Base-by-base conservation (phyloP, 2,888 invertebrate genomes). In the Dolomedes plantarius region DNA sequence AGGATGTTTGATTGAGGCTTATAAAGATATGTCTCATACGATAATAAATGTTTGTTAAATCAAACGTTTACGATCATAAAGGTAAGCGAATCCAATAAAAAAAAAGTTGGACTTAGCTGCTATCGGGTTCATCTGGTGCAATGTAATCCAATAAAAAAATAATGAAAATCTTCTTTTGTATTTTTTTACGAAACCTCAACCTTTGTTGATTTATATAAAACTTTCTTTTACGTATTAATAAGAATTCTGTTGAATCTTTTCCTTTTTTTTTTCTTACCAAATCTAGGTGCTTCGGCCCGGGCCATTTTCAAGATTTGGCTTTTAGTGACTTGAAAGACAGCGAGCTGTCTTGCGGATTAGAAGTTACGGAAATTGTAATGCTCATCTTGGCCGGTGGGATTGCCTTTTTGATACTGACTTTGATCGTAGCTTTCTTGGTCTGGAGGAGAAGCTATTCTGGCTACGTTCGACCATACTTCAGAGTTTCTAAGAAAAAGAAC, bases 401-500 rank as follows among this genome's bases (percentile, higher is more conserved):
- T 0, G 68, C 46, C 27, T 23, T 75, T 0, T 68, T 86, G 6
- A 68, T 86, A 27, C 16, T 86, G 23, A 64, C 62, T 0, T 9
- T 86, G 46, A 74, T 86, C 5, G 56, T 79, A 0, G 73, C 85
- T 6, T 86, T 86, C 62, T n/a, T 86, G 3, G 7, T 86, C 5
- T 86, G 85, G 85, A 73, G 69, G 23, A 56, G 85, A 11, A 73
- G 27, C 29, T 86, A 86, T 23, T n/a, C 68, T 0, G 85, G 85
- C 0, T 86, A 79, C 79, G 74, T 41, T 0, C 73, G 74, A 27
- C 78, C 79, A 2, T 41, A 78, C 64, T 86, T 64, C 36, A 39
- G 68, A 5, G 41, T 11, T 27, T 46, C 65, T 1, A 77, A 68
- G 16, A 85, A 77, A 28, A 71, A 65, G 27, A 32, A 78, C 16